These are phyloP conservation scores for Cybosia mesomella DNA, from an alignment of 2,888 invertebrate genomes.

Conservation along the genomic window DNA sequence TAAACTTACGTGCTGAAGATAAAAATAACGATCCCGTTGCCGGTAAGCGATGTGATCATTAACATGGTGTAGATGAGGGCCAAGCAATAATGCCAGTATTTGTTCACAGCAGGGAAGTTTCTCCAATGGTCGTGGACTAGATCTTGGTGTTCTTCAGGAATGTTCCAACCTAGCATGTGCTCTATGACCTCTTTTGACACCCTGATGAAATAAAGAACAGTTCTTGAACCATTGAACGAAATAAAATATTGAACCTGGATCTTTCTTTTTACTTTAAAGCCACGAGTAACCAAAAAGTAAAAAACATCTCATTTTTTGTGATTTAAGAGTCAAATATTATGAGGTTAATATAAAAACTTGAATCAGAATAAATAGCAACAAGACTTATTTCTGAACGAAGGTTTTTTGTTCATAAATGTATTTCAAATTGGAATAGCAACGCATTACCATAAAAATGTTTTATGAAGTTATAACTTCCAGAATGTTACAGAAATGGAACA, in stretches of 20 bases:
- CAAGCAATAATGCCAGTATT: conserved; percentile 89
- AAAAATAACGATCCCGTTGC: conserved; percentile 92
- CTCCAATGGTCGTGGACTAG: conserved; percentile 91
- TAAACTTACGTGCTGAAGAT: conserved; percentile 90
- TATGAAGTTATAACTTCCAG: conserved; percentile 15
- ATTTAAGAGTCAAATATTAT: background rate
- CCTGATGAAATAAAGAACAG: conserved; percentile 55
- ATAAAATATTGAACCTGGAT: background rate
- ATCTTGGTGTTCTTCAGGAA: conserved; percentile 88
- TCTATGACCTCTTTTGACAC: conserved; percentile 78
- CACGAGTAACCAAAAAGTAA: background rate
- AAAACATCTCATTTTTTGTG: background rate
- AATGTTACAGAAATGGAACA: conserved; percentile 17
- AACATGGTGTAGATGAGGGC: conserved; percentile 89
- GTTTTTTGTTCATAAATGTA: conserved; percentile 8
- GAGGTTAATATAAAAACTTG: background rate
- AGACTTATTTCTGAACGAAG: conserved; percentile 8
- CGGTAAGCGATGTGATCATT: conserved; percentile 87
- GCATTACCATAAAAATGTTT: conserved; percentile 16
- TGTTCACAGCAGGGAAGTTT: conserved; percentile 88
- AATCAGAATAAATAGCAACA: background rate
- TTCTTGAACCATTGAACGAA: background rate
- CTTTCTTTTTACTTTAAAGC: background rate
- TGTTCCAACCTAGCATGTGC: conserved; percentile 89
- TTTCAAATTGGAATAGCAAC: conserved; percentile 10